Evolutionary conservation across 2,888 invertebrate species (phyloP).

Genomic region (Netelia virgata): DNA sequence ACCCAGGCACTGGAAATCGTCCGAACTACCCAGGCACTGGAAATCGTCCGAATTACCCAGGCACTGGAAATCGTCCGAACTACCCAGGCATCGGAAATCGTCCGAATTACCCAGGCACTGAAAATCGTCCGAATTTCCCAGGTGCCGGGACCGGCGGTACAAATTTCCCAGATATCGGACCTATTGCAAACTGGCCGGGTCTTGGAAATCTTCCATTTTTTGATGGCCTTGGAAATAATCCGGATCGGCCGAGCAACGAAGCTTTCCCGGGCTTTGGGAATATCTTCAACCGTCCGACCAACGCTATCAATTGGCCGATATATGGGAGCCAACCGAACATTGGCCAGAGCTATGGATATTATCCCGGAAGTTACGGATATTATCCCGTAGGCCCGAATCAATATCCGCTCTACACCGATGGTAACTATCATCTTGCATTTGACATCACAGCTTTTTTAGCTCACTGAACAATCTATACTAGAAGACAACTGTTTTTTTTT

Average conservation of each 20-base stretch:
- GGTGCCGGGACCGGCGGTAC: background rate
- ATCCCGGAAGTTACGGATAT: background rate
- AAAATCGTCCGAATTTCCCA: constrained; percentile 4
- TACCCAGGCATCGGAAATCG: background rate
- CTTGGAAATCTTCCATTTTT: background rate
- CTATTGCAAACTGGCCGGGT: background rate
- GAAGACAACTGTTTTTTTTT: too few species aligned
- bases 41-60: background rate
- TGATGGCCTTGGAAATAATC: background rate
- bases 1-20: background rate
- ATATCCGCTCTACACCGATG: background rate
- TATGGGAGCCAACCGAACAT: background rate
- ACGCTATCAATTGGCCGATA: background rate
- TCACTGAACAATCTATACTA: too few species aligned
- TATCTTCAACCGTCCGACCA: background rate
- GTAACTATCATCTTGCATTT: background rate
- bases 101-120: background rate
- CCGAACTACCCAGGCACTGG: background rate
- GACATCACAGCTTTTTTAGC: too few species aligned
- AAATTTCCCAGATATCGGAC: background rate
- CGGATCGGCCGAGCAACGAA: background rate
- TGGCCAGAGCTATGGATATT: background rate
- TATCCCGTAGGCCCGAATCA: background rate
- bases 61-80: background rate
- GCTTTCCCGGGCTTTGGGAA: background rate